phyloP scores from a whole-genome alignment of 2,797 vertebrate species.

The Botia kubotai region DNA sequence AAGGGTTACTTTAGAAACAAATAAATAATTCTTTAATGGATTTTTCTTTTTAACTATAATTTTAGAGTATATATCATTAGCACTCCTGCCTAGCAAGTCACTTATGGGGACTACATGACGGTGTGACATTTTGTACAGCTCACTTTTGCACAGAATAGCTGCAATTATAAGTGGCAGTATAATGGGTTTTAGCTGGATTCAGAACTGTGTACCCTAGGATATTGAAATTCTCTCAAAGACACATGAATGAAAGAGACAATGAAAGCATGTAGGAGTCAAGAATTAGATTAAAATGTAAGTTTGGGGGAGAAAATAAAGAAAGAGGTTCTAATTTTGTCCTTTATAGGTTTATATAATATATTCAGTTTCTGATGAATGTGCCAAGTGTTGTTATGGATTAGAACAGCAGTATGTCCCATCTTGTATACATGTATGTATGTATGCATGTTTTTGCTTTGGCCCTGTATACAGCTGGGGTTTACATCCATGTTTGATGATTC shows the following conservation, averaged over 20 bases:
- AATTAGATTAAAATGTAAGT: slow-evolving; percentile 42
- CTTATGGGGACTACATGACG: slow-evolving; percentile 34
- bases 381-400: not conserved
- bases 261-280: slow-evolving; percentile 30
- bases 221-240: slow-evolving; percentile 40
- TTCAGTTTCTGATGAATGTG: not conserved
- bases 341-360: slow-evolving; percentile 6
- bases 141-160: slow-evolving; percentile 25
- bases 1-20: not conserved
- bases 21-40: slow-evolving; percentile 23
- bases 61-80: slow-evolving; percentile 41
- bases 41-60: slow-evolving; percentile 39
- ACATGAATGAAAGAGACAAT: slow-evolving; percentile 32
- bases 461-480: not conserved
- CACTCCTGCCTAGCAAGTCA: slow-evolving; percentile 31
- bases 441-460: not conserved
- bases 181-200: slow-evolving; percentile 47
- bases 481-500: not conserved
- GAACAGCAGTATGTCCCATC: not conserved
- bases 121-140: slow-evolving; percentile 34
- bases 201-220: slow-evolving; percentile 34
- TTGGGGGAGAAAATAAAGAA: not conserved
- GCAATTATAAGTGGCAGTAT: slow-evolving; percentile 40
- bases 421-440: slow-evolving; percentile 27
- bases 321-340: slow-evolving; percentile 17